Evolutionary conservation across 2,797 vertebrate genomes (phyloP).

Genomic region (Smutsia temminckii): DNA sequence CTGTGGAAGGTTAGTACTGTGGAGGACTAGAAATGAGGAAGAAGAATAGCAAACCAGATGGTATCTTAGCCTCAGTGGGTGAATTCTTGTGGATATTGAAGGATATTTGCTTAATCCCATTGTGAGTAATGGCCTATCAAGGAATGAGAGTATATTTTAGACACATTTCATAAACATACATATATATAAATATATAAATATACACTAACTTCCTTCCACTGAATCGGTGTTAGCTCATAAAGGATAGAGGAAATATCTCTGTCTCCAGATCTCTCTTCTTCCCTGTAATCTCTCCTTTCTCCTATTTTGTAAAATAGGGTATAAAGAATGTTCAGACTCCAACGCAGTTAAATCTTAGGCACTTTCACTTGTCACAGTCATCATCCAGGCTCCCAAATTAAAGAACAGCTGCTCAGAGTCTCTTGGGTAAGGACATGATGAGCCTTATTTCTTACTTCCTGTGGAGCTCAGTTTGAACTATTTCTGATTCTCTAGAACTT

Average conservation of each 20-base stretch:
- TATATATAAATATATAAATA: background rate
- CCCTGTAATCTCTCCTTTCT: background rate
- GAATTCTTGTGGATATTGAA: background rate
- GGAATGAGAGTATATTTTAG: background rate
- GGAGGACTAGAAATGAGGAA: constrained; percentile 13
- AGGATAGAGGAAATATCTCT: background rate
- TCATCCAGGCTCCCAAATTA: constrained; percentile 58
- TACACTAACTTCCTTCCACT: background rate
- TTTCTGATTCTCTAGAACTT: constrained; percentile 65
- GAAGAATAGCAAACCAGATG: background rate
- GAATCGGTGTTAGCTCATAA: background rate
- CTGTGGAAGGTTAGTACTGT: background rate
- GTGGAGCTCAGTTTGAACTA: constrained; percentile 62
- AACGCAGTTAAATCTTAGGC: constrained; percentile 16
- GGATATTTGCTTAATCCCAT: background rate
- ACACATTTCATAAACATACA: background rate
- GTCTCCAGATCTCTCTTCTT: background rate
- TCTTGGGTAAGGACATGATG: constrained; percentile 29
- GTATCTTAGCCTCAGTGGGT: background rate
- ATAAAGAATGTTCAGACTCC: constrained; percentile 17
- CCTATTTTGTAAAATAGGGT: constrained; percentile 4
- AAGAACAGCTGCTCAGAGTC: constrained; percentile 71
- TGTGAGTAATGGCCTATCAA: background rate
- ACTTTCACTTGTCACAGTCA: constrained; percentile 51
- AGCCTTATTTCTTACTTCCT: constrained; percentile 61